These are phyloP conservation scores for Dryobates pubescens DNA, from an alignment of 2,797 vertebrate species.

Conservation along the genomic window DNA sequence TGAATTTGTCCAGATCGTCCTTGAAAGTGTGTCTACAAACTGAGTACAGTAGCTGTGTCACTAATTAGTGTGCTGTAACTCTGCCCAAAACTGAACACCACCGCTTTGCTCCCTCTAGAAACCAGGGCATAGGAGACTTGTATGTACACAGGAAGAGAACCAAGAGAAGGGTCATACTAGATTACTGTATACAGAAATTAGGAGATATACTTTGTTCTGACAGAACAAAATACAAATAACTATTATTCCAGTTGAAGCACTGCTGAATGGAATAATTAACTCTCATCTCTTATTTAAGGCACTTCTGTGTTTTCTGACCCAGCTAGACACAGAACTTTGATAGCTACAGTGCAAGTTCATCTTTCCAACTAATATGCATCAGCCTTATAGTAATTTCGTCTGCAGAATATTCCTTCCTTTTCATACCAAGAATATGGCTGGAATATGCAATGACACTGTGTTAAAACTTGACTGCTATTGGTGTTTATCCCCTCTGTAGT, in stretches of 20 bases:
- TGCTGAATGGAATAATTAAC: constrained; percentile 25
- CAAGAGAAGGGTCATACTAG: not conserved
- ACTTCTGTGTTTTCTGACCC: not conserved
- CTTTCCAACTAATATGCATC: not conserved
- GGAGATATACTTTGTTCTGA: not conserved
- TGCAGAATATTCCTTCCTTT: not conserved
- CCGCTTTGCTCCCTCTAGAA: not conserved
- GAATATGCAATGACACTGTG: not conserved
- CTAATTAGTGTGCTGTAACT: not conserved
- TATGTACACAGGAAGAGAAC: not conserved
- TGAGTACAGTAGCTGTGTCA: not conserved
- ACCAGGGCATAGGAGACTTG: not conserved
- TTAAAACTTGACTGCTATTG: not conserved
- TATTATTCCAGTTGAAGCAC: not conserved
- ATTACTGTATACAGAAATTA: not conserved
- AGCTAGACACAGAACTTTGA: constrained; percentile 1
- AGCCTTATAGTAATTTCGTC: not conserved
- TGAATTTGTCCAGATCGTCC: not conserved
- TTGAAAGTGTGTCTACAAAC: not conserved
- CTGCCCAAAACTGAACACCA: not conserved
- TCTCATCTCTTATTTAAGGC: not conserved
- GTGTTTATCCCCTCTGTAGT: not conserved
- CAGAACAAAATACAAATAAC: not conserved
- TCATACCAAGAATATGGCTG: not conserved
- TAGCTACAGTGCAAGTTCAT: not conserved